Conservation (phyloP, 2,113 vertebrate genomes). For the Spea multiplicata region DNA sequence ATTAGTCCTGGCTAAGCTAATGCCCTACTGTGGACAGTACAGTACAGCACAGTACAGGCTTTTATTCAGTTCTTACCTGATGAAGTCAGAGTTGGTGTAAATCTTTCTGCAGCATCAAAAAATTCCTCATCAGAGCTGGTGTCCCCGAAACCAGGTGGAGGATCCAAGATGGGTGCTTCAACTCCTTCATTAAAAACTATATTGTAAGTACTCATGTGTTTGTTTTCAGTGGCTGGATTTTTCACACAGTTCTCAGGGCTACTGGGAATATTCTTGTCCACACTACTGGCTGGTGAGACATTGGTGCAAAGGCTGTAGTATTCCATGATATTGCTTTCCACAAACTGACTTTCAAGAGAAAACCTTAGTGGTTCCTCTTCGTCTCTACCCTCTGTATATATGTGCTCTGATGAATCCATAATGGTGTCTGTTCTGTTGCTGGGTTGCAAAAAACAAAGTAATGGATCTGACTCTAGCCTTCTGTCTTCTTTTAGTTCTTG, state of each 20-base stretch:
- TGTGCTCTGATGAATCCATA: constrained; percentile 47
- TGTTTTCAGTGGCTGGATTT: not conserved
- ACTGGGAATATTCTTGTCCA: constrained; percentile 51
- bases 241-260: constrained; percentile 47
- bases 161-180: constrained; percentile 61
- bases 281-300: constrained; percentile 72
- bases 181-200: not conserved
- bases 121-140: constrained; percentile 91
- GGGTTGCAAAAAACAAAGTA: constrained; percentile 72
- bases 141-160: constrained; percentile 74
- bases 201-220: not conserved
- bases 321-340: constrained; percentile 64
- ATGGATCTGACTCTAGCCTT: constrained; percentile 57
- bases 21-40: no score
- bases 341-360: constrained; percentile 63
- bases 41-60: no score
- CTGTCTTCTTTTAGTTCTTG: constrained; percentile 49
- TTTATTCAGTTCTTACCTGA: constrained; percentile 58
- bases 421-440: constrained; percentile 52
- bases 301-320: constrained; percentile 80
- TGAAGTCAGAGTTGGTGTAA: constrained; percentile 67
- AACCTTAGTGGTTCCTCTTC: constrained; percentile 50
- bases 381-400: constrained; percentile 60
- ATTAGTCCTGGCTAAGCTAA: no score
- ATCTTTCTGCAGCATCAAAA: constrained; percentile 85